A percentile compares a stretch with the other conserved stretches of the same genome.
Evolutionary conservation across 2,888 invertebrate genomes (phyloP).

Genomic region (Heteromurus nitidus): DNA sequence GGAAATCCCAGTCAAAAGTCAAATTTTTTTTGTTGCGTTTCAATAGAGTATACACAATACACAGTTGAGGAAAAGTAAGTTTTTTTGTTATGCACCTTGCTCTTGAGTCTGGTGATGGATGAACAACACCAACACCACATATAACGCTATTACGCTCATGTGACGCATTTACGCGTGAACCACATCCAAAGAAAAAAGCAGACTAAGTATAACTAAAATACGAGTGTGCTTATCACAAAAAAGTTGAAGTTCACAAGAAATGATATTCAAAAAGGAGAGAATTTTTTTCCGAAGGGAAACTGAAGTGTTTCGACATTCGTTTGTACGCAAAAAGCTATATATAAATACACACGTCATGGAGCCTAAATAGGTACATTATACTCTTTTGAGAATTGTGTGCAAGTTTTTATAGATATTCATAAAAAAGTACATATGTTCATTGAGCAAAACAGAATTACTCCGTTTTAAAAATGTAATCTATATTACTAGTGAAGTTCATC

Average conservation of each 20-base stretch:
- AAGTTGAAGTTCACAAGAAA: conserved; percentile 21
- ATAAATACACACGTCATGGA: not conserved
- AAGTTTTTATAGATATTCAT: conserved; percentile 26
- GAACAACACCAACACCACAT: conserved; percentile 33
- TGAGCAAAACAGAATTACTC: conserved; percentile 50
- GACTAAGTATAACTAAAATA: conserved; percentile 4
- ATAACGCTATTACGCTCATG: not conserved
- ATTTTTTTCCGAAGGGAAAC: not conserved
- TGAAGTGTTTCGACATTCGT: conserved; percentile 3
- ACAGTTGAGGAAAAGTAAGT: not conserved
- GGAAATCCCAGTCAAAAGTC: conserved; percentile 60
- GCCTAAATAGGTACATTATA: not conserved
- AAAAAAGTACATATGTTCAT: conserved; percentile 43
- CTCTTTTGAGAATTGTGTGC: not conserved
- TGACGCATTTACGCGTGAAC: conserved; percentile 58
- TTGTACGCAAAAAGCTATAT: not conserved
- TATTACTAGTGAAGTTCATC: conserved; percentile 14
- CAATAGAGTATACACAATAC: not conserved
- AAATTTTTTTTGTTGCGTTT: conserved; percentile 22
- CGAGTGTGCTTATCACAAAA: too few relatives aligned
- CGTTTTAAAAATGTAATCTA: conserved; percentile 23
- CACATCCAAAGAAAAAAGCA: conserved; percentile 21
- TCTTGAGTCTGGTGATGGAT: conserved; percentile 51
- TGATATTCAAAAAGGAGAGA: conserved; percentile 1
- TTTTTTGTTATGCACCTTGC: conserved; percentile 9